Evolutionary conservation across 2,113 vertebrate genomes (phyloP), one percentile per base, ranked within the genome.

Genomic region (Nyctibius bracteatus): DNA sequence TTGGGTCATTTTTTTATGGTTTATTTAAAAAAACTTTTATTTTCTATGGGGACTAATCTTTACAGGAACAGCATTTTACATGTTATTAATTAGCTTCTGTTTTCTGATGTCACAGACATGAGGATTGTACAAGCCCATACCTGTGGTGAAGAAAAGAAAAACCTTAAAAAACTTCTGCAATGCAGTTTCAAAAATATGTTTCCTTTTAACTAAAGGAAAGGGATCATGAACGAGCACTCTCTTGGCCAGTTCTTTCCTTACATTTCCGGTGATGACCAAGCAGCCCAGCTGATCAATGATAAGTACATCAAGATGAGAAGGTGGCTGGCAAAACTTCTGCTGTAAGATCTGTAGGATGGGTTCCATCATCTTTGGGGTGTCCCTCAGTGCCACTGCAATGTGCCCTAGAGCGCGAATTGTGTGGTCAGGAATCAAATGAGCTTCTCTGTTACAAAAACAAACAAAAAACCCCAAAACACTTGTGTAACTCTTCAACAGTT

Each of bases 281-380:
- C 99, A 99, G 88, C 99, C 99, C 13, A 99, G 98, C 94, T 99
- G 99, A 96, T 99, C 99, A 19, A 99, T 98, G 83, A 99, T 99
- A 41, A 99, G 99, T 3, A 99, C 99, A 1, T 99, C 99, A 5
- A 99, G 98, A 31, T 98, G 98, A 41, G 99, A 99, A 2, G 99
- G 98, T 2, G 99, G 99, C 96, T 99, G 99, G 96, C 99, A 99
- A 97, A 99, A 99, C 94, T 99, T 99, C 94, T 99, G 99, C 95
- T 99, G 99, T 11, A 99, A 98, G 96, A 99, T 99, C 97, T 99
- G 99, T 58, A 99, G 97, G 92, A 99, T 99, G 55, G 99, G 99
- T 87, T 99, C 99, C 99, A 99, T 99, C 86, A 99, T 98, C 97
- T 99, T 99, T 1, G 99, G 99, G 14, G 99, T 99, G 95, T 99